Evolutionary conservation across 2,888 invertebrate genomes (phyloP), one percentile per base, ranked within the genome.

Genomic region (Mythimna pallens): DNA sequence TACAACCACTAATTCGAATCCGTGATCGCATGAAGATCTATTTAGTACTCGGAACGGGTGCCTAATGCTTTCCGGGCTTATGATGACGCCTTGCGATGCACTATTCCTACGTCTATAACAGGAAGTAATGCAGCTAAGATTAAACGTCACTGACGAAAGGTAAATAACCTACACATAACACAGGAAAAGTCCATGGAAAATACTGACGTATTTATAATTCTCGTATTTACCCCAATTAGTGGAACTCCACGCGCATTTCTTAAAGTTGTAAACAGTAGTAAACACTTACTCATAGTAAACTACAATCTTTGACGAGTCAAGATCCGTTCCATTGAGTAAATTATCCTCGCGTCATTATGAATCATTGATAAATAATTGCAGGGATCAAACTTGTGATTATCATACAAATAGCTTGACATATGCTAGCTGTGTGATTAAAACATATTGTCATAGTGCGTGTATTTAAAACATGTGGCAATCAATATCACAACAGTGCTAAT

Each of bases 341-440:
- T 62, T 62, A 47, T 25, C 34, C 55, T 40, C 63, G 67, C 70
- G 81, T 83, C 77, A 76, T 59, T 47, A 50, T 78, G 76, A 81
- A 57, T 84, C 83, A 83, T 81, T 70, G 58, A 76, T 78, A 82
- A 78, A 68, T 80, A 70, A 82, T 74, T 77, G 62, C 73, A 68
- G 59, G 66, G 75, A 80, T 68, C 55, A 73, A 78, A 73, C 70
- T 59, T 61, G 72, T 81, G 65, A 70, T 82, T 79, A 82, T 65
- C 22, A 68, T 59, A 34, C 14, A 70, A 65, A 63, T 50, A 65
- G 61, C 25, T 25, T 71, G 43, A 55, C 71, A 36, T 62, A 47
- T 40, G 30, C 40, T 50, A 66, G 36, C 2, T 52, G 55, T 17
- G 55, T n/a, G 8, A 22, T 58, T 12, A 30, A 47, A 52, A 14